phyloP scores from a whole-genome alignment of 2,888 invertebrate genomes.

The Lasiommata megera region DNA sequence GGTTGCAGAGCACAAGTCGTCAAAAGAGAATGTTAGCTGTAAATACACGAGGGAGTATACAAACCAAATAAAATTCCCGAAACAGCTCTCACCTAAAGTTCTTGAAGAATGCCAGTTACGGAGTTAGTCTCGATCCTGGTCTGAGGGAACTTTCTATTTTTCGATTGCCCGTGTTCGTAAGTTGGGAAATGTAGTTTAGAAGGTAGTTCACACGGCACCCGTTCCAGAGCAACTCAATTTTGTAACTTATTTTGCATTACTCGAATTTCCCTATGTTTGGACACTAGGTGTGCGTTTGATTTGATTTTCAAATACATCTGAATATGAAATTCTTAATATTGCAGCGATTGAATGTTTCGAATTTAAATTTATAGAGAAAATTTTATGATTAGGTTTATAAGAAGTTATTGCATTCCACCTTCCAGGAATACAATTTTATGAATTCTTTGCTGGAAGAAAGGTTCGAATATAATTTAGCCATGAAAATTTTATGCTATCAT shows the following conservation, averaged over 20 bases:
- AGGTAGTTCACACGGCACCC: constrained; percentile 59
- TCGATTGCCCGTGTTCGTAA: constrained; percentile 76
- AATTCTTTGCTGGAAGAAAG: no score
- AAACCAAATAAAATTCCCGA: constrained; percentile 62
- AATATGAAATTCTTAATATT: constrained; percentile 4
- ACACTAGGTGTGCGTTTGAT: constrained; percentile 33
- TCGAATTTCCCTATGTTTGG: constrained; percentile 43
- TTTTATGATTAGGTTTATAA: not conserved
- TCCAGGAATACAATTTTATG: no score
- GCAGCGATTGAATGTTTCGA: constrained; percentile 4
- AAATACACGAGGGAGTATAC: constrained; percentile 32
- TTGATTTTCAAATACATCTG: constrained; percentile 12
- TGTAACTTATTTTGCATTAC: constrained; percentile 64
- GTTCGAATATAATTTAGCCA: no score
- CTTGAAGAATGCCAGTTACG: constrained; percentile 73
- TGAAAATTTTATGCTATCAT: no score
- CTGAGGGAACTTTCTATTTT: constrained; percentile 71
- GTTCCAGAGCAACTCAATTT: constrained; percentile 58
- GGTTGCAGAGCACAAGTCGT: not conserved
- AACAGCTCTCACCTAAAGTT: constrained; percentile 65
- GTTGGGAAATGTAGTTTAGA: constrained; percentile 70
- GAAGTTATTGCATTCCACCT: no score
- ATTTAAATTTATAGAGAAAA: constrained; percentile 3
- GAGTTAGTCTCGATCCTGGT: constrained; percentile 64
- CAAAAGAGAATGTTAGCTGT: constrained; percentile 1